Base-by-base conservation (phyloP, 1,140 invertebrate species). In the Marisa cornuarietis region DNA sequence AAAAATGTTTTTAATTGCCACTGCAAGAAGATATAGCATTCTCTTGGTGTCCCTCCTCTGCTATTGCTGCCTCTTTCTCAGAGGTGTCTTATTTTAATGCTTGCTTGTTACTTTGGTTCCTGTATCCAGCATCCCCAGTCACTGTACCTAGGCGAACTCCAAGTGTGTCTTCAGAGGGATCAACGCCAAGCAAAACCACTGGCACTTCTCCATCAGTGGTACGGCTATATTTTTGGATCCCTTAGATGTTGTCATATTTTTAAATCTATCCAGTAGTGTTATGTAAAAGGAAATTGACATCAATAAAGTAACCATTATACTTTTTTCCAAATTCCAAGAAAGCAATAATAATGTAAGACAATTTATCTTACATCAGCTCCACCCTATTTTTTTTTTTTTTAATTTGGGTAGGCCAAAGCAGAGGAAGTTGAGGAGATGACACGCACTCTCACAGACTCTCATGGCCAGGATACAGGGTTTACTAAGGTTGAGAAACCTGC, bases 111-210 rank as follows among this genome's bases (percentile, higher is more conserved):
- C 7, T 74, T 52, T 54, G 16, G 58, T 58, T 51, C 26, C 51
- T 54, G 52, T 52, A n/a, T 76, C 74, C 6, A 58, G 89, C 90
- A 63, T 88, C 90, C 10, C 91, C 91, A 54, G 90, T 92, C 14
- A 87, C 90, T 71, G 89, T 91, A 13, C 90, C 91, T 31, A 83
- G 83, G 49, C 82, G 87, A 81, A 87, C 84, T 73, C 86, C 85
- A 42, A 88, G 86, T 68, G 85, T 85, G 71, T 88, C 86, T 4
- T 87, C 87, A 72, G 88, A 87, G 69, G 85, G 83, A 63, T 85
- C 87, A 24, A 86, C 89, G 14, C 87, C 87, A 16, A 83, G 84
- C 24, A 88, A 87, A 79, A 81, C 85, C 68, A 82, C 88, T 16
- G 85, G 85, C 49, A 83, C 83, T 24, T 84, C 86, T n/a, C 84